Evolutionary conservation across 1,140 invertebrate species (phyloP).

Genomic region (Aplysia californica): DNA sequence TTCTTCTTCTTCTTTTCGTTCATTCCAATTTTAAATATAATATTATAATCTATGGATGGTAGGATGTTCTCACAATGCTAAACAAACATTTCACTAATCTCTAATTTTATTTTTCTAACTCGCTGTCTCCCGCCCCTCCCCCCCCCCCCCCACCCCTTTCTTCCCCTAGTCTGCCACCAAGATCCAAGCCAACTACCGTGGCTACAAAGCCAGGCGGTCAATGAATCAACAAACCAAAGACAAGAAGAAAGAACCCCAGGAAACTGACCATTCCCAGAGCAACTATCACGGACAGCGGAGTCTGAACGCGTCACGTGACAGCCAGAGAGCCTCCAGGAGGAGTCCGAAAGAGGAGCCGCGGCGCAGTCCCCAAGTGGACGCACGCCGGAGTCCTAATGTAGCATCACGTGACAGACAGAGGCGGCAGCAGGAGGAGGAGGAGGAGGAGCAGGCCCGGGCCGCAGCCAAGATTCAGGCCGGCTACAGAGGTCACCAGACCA

Average conservation of each 20-base stretch:
- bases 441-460: neutral
- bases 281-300: no score
- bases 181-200: neutral
- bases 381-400: neutral
- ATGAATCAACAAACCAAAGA: neutral
- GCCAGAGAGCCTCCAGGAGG: neutral
- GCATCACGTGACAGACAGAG: neutral
- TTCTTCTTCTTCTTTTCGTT: no score
- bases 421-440: no score
- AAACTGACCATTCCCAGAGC: no score
- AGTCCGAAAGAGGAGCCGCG: neutral
- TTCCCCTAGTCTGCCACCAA: neutral
- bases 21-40: no score
- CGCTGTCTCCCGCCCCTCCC: no score
- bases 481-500: neutral
- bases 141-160: neutral
- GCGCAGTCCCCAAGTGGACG: neutral
- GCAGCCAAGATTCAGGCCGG: conserved; percentile 11
- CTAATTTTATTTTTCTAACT: no score
- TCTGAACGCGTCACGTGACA: no score
- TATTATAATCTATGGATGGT: no score
- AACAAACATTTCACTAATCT: no score
- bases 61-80: no score
- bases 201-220: neutral
- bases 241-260: neutral